A percentile compares a stretch with the other conserved stretches of the same genome.
phyloP scores from a whole-genome alignment of 1,140 invertebrate genomes.

The Propsilocerus akamusi region DNA sequence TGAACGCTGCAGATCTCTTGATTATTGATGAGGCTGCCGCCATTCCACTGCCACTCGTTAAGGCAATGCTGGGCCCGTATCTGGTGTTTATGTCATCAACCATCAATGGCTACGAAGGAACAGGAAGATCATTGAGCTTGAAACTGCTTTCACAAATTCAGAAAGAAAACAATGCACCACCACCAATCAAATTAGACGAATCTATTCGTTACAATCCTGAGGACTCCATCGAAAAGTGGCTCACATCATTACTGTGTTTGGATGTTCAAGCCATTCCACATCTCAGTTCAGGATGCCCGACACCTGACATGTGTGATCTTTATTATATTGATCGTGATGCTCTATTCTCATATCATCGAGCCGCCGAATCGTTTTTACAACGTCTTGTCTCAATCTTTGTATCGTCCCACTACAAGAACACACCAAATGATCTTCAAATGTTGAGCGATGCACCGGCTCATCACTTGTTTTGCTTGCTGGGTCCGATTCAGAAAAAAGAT shows the following conservation, averaged over 20 bases:
- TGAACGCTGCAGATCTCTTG: conserved; percentile 85
- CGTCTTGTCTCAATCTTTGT: conserved; percentile 85
- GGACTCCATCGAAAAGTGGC: conserved; percentile 83
- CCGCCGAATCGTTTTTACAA: conserved; percentile 88
- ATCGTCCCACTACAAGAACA: conserved; percentile 98
- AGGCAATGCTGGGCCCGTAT: conserved; percentile 79
- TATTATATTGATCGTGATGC: conserved; percentile 88
- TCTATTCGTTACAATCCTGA: conserved; percentile 85
- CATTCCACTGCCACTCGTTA: conserved; percentile 88
- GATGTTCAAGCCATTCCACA: conserved; percentile 51
- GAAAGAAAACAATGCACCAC: conserved; percentile 31
- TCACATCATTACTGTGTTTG: conserved; percentile 81
- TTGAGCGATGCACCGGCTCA: conserved; percentile 97
- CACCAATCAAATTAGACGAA: conserved; percentile 63
- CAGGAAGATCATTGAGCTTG: conserved; percentile 84
- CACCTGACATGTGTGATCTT: conserved; percentile 75
- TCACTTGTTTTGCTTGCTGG: conserved; percentile 88
- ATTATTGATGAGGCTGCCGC: conserved; percentile 98
- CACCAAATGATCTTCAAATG: conserved; percentile 97
- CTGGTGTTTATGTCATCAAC: conserved; percentile 94
- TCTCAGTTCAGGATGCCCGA: conserved; percentile 59
- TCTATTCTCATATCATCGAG: conserved; percentile 92
- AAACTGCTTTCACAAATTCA: conserved; percentile 86
- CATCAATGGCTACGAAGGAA: conserved; percentile 97
- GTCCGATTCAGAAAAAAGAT: conserved; percentile 53